These are phyloP conservation scores for Falcaria lacertinaria DNA, from an alignment of 2,888 invertebrate genomes.

Conservation along the genomic window DNA sequence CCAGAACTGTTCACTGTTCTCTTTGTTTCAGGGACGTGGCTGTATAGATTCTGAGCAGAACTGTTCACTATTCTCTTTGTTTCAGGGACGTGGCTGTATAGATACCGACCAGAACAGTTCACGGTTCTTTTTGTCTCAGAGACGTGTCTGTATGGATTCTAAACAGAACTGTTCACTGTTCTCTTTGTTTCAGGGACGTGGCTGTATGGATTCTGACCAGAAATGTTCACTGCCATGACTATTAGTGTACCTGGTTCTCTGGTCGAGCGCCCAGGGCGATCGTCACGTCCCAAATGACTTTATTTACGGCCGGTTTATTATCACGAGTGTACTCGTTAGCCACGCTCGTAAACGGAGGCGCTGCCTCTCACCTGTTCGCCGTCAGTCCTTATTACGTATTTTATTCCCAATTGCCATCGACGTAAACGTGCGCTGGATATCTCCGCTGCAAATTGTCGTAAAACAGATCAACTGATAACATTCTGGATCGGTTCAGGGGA, in stretches of 20 bases:
- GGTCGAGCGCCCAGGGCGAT: conserved; percentile 14
- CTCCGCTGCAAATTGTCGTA: background rate
- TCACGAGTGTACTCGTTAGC: conserved; percentile 56
- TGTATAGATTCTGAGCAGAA: too few relatives aligned
- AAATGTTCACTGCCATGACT: too few relatives aligned
- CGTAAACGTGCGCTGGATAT: background rate
- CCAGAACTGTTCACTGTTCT: too few relatives aligned
- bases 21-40: too few relatives aligned
- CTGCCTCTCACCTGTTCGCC: conserved; percentile 37
- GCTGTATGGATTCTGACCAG: too few relatives aligned
- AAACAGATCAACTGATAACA: conserved; percentile 1
- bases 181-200: too few relatives aligned
- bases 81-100: too few relatives aligned
- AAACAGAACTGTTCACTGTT: too few relatives aligned
- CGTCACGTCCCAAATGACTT: conserved; percentile 41
- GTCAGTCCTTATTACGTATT: conserved; percentile 22
- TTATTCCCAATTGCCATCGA: conserved; percentile 3
- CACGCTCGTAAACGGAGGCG: conserved; percentile 43
- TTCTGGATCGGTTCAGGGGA: background rate
- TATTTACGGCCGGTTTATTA: conserved; percentile 53
- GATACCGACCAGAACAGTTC: too few relatives aligned
- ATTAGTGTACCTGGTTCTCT: background rate
- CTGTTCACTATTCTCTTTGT: too few relatives aligned
- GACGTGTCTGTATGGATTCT: too few relatives aligned
- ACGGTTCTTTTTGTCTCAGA: too few relatives aligned